Base-by-base conservation (phyloP, 2,888 invertebrate genomes). In the Leptopilina syphax region DNA sequence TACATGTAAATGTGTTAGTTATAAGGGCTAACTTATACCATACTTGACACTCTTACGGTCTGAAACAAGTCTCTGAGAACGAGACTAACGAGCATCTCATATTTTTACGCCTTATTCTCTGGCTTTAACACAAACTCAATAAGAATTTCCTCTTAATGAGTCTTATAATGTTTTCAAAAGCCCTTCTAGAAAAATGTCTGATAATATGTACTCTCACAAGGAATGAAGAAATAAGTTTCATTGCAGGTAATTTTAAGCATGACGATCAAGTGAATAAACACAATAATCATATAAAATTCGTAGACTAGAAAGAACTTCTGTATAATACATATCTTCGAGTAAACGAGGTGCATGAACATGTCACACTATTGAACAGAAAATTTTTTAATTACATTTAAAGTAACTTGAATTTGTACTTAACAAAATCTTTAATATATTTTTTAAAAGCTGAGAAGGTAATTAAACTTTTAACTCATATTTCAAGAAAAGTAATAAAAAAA, bases 11-110 rank as follows among this genome's bases (percentile, higher is more conserved):
- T 50, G 63, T 63, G 63, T 63, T 63, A 63, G 63, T 63, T 63
- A 24, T 79, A 82, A 80, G 80, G 83, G 81, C 81, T 89, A 89
- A 89, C 88, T 89, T 89, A 88, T 86, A 86, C 83, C 88, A 89
- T 86, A 89, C 90, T 90, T 89, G 90, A 90, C 89, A 89, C 87
- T 88, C 87, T 84, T 85, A 84, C 84, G 80, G 82, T 78, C 85
- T 83, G 84, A 89, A 88, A 89, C 88, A 87, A 89, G 88, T 87
- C 85, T 85, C 86, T 86, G 84, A 85, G 86, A 89, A 88, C 86
- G 85, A 87, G 87, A 89, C 88, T 89, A 89, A 89, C 88, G 88
- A 89, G 89, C 88, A 86, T 89, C 89, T 88, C 89, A 84, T 86
- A 86, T 89, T 86, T 89, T 87, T 81, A 82, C 81, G 85, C 85